Conservation (phyloP, 2,113 vertebrate genomes). For the Chionis minor region DNA sequence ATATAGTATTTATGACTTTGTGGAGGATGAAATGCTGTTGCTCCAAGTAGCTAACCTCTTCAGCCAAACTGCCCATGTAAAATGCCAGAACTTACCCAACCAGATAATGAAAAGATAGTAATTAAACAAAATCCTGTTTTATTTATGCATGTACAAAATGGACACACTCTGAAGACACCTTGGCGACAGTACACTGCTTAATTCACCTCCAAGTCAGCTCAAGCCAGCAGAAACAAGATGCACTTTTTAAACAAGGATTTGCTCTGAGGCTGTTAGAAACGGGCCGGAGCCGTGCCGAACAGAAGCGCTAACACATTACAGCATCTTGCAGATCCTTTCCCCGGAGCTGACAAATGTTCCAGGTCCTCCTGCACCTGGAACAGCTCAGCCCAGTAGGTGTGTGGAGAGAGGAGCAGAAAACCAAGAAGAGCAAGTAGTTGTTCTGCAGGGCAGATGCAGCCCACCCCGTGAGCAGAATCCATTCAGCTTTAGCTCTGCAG, state of each 20-base stretch:
- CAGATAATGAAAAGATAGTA: background rate
- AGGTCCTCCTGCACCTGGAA: background rate
- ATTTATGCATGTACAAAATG: background rate
- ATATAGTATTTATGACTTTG: background rate
- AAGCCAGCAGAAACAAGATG: background rate
- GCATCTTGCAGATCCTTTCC: background rate
- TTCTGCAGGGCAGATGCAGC: background rate
- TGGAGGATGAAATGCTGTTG: background rate
- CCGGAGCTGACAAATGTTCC: background rate
- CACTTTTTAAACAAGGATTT: background rate
- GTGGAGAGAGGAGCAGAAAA: background rate
- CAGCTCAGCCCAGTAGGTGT: background rate
- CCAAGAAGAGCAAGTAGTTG: background rate
- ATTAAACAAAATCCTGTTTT: background rate
- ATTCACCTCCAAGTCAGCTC: background rate
- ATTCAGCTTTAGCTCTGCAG: background rate
- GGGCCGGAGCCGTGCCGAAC: rapidly evolving
- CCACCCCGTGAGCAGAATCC: background rate
- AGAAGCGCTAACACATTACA: background rate
- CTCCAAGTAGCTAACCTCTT: background rate
- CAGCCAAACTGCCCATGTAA: background rate
- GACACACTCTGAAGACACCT: background rate
- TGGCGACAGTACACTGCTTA: too few species aligned
- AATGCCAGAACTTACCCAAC: background rate
- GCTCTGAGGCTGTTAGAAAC: background rate